Conservation (phyloP, 2,113 vertebrate genomes). For the Oreochromis aureus region DNA sequence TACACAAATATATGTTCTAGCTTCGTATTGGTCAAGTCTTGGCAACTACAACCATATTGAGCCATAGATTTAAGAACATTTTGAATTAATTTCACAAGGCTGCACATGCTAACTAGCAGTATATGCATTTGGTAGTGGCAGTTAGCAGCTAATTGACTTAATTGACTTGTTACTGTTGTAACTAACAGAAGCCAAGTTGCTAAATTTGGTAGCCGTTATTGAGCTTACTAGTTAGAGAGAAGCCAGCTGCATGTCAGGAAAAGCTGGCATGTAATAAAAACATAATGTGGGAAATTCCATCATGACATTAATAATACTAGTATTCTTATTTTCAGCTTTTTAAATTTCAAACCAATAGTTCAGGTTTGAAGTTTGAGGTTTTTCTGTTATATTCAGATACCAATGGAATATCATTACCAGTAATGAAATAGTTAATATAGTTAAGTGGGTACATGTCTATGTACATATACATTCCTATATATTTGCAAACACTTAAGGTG, state of each 20-base stretch:
- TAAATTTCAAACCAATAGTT: rapidly evolving
- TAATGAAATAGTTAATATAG: not conserved
- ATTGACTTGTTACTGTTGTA: not conserved
- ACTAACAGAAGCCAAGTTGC: not conserved
- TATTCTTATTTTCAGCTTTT: not conserved
- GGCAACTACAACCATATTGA: not conserved
- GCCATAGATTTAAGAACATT: not conserved
- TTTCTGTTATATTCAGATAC: not conserved
- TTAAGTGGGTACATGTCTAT: not conserved
- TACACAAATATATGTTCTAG: not conserved
- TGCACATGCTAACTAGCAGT: not conserved
- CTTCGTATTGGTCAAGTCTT: not conserved
- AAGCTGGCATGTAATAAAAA: no score
- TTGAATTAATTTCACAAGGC: not conserved
- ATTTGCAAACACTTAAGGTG: not conserved
- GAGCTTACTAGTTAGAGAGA: not conserved
- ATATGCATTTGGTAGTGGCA: not conserved
- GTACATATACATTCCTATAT: not conserved
- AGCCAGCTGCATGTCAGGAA: not conserved
- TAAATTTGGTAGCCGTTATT: not conserved
- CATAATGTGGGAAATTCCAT: not conserved
- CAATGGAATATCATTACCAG: not conserved
- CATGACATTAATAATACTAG: not conserved
- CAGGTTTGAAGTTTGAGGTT: not conserved
- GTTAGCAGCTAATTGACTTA: not conserved